Percentiles rank a stretch among this genome's conserved stretches.
Evolutionary conservation across 2,113 vertebrate genomes (phyloP).

Genomic region (Aviceda subcristata): DNA sequence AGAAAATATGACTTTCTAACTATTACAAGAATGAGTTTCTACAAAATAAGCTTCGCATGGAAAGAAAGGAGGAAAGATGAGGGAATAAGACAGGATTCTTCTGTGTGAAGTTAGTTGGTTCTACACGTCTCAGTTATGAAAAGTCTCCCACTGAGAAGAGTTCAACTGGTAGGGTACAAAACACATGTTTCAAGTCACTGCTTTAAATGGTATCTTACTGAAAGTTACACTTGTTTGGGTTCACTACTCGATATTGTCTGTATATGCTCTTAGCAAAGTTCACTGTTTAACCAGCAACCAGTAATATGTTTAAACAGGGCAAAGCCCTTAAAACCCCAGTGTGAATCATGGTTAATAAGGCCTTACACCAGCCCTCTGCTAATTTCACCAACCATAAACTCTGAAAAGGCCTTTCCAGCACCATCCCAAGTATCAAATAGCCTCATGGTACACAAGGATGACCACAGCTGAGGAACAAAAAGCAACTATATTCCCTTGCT

Average conservation of each 20-base stretch:
- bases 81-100: background rate
- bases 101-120: background rate
- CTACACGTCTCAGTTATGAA: background rate
- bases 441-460: background rate
- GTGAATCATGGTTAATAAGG: background rate
- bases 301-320: background rate
- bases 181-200: background rate
- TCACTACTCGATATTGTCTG: background rate
- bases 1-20: conserved; percentile 10
- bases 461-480: background rate
- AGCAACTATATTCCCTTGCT: background rate
- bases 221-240: background rate
- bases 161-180: background rate
- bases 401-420: background rate
- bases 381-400: background rate
- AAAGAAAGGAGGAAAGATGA: background rate
- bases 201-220: background rate
- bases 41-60: background rate
- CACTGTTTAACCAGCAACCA: background rate
- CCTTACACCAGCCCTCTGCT: background rate
- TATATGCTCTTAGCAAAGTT: background rate
- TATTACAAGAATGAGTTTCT: background rate
- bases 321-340: background rate
- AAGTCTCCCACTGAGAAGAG: background rate
- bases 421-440: background rate